phyloP scores from a whole-genome alignment of 1,140 invertebrate species.

The Aporrectodea caliginosa region DNA sequence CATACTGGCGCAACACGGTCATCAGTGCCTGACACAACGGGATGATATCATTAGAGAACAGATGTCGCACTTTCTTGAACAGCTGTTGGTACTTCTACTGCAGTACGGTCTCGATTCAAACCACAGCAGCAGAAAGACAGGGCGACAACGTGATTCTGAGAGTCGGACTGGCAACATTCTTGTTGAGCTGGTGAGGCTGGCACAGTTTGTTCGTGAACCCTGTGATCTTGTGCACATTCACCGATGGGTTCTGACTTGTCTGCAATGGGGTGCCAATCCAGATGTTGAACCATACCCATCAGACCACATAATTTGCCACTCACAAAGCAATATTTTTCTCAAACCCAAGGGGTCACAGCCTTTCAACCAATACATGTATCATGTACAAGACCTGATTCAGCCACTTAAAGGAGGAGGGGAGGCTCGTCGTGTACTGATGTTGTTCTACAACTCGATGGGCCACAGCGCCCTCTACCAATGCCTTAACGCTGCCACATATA shows the following conservation, averaged over 20 bases:
- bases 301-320: conserved; percentile 51
- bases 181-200: conserved; percentile 46
- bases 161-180: conserved; percentile 44
- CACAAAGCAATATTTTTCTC: conserved; percentile 52
- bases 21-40: conserved; percentile 23
- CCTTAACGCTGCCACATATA: conserved; percentile 41
- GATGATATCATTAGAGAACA: conserved; percentile 15
- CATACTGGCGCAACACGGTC: conserved; percentile 14
- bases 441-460: conserved; percentile 52
- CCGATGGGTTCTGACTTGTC: conserved; percentile 45
- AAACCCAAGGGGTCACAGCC: conserved; percentile 47
- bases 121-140: conserved; percentile 35
- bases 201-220: conserved; percentile 32
- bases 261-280: conserved; percentile 52
- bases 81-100: conserved; percentile 39
- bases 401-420: conserved; percentile 38
- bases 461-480: conserved; percentile 45
- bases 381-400: conserved; percentile 38
- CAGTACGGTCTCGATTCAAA: conserved; percentile 49
- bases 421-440: conserved; percentile 41
- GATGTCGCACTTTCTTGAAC: conserved; percentile 40
- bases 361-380: conserved; percentile 46
- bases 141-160: conserved; percentile 33
- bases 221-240: conserved; percentile 43
- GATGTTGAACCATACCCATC: conserved; percentile 51